A percentile compares a stretch with the other conserved stretches of the same genome.
Evolutionary conservation across 2,888 invertebrate species (phyloP).

Genomic region (Drosophila mimica): DNA sequence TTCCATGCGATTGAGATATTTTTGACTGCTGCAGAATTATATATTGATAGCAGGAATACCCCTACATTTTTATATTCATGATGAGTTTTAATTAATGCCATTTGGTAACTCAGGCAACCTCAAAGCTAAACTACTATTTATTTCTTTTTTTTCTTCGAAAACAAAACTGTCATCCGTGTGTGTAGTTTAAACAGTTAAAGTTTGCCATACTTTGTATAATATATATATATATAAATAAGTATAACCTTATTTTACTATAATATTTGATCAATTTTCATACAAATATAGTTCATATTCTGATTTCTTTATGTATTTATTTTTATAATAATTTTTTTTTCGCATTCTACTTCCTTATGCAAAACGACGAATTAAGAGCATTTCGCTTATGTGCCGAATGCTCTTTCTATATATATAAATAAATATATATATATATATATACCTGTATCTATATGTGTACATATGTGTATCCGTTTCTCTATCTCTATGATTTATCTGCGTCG

Average conservation of each 20-base stretch:
- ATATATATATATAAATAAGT: no score
- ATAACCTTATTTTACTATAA: no score
- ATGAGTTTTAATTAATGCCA: background rate
- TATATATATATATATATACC: background rate
- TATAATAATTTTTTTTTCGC: background rate
- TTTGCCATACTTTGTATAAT: background rate
- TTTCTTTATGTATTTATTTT: background rate
- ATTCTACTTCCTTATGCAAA: no score
- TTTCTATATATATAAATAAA: no score
- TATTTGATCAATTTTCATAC: no score
- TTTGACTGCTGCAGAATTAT: background rate
- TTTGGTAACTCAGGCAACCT: background rate
- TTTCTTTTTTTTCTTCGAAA: background rate
- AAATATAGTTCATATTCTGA: no score
- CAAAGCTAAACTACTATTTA: background rate
- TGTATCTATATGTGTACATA: background rate
- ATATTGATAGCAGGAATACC: background rate
- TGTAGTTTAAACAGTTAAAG: background rate
- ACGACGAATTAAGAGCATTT: constrained; percentile 42
- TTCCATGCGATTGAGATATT: background rate
- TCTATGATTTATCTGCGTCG: background rate
- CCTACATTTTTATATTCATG: background rate
- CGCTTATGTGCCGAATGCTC: constrained; percentile 19
- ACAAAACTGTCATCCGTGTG: background rate
- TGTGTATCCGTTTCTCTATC: background rate